Conservation (phyloP, 2,797 vertebrate genomes). For the Psittacula echo region DNA sequence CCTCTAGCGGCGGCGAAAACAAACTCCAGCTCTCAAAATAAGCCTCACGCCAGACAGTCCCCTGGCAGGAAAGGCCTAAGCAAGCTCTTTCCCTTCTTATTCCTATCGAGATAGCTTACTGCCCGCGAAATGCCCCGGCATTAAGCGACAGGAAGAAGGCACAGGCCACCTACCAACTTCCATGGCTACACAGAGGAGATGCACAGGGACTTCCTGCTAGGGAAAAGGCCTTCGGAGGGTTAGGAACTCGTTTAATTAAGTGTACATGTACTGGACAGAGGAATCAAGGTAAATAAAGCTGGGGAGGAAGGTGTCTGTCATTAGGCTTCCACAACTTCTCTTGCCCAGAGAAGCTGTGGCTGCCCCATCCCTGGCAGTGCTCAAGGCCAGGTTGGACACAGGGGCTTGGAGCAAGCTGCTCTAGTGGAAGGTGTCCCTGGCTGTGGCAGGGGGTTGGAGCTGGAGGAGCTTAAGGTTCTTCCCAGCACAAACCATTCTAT, state of each 20-base stretch:
- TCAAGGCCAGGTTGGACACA: background rate
- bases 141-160: background rate
- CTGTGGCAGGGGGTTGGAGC: fast-evolving
- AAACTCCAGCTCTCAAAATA: conserved; percentile 39
- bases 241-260: background rate
- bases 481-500: background rate
- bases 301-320: background rate
- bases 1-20: conserved; percentile 71
- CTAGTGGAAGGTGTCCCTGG: background rate
- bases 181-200: background rate
- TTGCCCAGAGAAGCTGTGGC: background rate
- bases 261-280: background rate
- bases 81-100: background rate
- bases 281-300: background rate
- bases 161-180: background rate
- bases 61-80: background rate
- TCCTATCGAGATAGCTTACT: background rate
- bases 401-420: background rate
- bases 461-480: background rate
- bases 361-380: background rate
- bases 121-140: background rate
- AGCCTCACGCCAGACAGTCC: background rate
- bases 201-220: background rate
- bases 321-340: background rate
- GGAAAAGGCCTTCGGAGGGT: background rate